Conservation (phyloP, 2,113 vertebrate genomes). For the Tragelaphus scriptus region DNA sequence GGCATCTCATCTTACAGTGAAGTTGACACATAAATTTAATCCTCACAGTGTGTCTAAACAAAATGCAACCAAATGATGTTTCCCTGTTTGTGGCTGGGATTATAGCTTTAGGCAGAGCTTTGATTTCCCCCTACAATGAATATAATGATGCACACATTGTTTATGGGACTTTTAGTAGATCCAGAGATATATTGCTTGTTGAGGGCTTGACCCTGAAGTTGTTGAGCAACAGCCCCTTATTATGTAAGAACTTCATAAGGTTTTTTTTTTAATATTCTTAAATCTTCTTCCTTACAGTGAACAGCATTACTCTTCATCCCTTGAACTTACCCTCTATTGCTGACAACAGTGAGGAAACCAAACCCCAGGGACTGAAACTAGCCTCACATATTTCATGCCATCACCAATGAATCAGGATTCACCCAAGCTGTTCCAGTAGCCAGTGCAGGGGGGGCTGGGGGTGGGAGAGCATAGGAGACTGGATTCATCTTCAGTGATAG, state of each 20-base stretch:
- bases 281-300: neutral
- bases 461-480: neutral
- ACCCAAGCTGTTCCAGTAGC: neutral
- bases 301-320: neutral
- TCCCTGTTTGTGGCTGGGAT: neutral
- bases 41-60: neutral
- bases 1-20: neutral
- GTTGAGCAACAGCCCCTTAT: neutral
- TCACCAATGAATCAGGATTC: neutral
- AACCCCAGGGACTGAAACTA: neutral
- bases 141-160: neutral
- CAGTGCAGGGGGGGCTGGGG: neutral
- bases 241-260: neutral
- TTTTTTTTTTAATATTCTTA: neutral
- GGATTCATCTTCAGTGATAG: neutral
- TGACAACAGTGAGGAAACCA: neutral
- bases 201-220: neutral
- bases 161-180: neutral
- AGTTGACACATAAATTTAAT: neutral
- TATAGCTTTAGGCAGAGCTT: neutral
- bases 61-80: neutral
- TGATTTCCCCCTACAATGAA: neutral
- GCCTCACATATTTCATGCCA: neutral
- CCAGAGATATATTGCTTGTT: neutral
- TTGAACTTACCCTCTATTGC: neutral